Evolutionary conservation across 2,797 vertebrate genomes (phyloP).

Genomic region (Sebastes hubbsi): DNA sequence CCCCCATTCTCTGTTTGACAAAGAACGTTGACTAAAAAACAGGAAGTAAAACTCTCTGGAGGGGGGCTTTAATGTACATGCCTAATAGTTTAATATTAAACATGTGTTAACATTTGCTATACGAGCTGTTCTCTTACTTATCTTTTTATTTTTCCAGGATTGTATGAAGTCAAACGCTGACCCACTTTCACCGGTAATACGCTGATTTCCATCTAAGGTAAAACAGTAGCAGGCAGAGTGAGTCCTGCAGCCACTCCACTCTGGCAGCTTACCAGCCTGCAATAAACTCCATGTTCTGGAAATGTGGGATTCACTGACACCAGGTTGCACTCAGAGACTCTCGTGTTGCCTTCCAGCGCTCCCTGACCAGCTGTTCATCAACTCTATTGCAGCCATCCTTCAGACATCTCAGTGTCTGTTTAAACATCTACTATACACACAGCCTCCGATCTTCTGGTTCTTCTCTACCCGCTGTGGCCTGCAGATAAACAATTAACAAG

Average conservation of each 20-base stretch:
- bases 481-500: background rate
- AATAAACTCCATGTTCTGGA: background rate
- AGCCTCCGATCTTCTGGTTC: background rate
- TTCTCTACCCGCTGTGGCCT: background rate
- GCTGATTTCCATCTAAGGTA: background rate
- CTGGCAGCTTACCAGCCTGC: background rate
- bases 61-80: background rate
- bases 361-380: background rate
- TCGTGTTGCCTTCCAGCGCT: background rate
- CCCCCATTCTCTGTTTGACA: too few species aligned
- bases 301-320: background rate
- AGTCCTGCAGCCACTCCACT: background rate
- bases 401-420: background rate
- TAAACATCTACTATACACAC: background rate
- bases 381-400: background rate
- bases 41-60: too few species aligned
- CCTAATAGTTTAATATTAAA: background rate
- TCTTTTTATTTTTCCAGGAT: too few species aligned
- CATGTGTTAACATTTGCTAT: background rate
- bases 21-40: too few species aligned
- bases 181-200: too few species aligned
- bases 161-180: too few species aligned
- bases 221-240: background rate
- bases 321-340: background rate
- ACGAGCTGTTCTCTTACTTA: background rate